These are phyloP conservation scores for Chrysaora quinquecirrha DNA, from an alignment of 30 jellyfish, hydroid and myxozoan genomes.

Conservation along the genomic window DNA sequence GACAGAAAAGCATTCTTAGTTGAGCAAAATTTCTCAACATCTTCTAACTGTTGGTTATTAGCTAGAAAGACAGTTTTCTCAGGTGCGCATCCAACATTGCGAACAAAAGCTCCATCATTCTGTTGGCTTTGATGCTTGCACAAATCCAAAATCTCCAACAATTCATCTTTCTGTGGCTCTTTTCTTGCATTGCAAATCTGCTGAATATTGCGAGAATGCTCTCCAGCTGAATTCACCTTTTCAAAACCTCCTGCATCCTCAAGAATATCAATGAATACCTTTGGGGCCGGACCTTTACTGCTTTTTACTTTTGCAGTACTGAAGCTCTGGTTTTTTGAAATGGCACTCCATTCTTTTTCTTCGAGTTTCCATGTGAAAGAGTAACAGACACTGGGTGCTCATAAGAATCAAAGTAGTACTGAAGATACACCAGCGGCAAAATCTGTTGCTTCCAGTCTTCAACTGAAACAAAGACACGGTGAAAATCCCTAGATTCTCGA, in stretches of 20 bases:
- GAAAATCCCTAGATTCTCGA: constrained; percentile 13
- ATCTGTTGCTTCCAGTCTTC: constrained; percentile 9
- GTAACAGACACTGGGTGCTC: constrained; percentile 9
- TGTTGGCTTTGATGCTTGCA: constrained; percentile 9
- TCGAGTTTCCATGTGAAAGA: constrained; percentile 30
- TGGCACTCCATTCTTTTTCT: constrained; percentile 8
- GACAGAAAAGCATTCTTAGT: not conserved
- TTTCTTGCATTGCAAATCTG: not conserved
- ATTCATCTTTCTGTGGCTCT: constrained; percentile 3
- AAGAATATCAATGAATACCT: not conserved
- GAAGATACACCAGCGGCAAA: not conserved
- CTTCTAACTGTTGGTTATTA: constrained; percentile 1
- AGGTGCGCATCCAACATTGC: constrained; percentile 16
- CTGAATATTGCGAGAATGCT: constrained; percentile 3
- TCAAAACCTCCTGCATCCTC: constrained; percentile 40
- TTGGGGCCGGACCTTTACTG: constrained; percentile 11
- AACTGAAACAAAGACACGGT: constrained; percentile 3
- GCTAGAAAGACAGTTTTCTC: constrained; percentile 14
- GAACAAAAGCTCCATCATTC: not conserved
- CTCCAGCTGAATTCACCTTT: constrained; percentile 2
- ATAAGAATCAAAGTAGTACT: constrained; percentile 1
- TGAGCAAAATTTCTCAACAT: constrained; percentile 14
- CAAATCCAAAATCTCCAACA: not conserved
- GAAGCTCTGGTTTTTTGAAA: constrained; percentile 11
- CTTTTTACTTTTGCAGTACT: not conserved